A percentile compares a stretch with the other conserved stretches of the same genome.
Conservation (phyloP, 2,888 invertebrate genomes). For the Cataglyphis altisquamis region DNA sequence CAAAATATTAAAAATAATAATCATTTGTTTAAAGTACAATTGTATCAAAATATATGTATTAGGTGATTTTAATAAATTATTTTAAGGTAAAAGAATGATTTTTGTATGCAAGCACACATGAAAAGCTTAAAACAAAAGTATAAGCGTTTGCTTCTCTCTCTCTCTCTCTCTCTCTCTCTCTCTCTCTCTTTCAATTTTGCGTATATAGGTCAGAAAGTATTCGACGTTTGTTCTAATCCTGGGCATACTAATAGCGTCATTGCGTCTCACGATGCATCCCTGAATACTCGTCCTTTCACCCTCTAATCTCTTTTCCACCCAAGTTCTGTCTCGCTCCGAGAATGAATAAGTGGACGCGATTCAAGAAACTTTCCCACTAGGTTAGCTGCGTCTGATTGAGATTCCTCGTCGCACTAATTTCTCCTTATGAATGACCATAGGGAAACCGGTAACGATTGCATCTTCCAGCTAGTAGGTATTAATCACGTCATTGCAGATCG, state of each 20-base stretch:
- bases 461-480: slow-evolving; percentile 56
- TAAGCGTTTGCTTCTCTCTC: not conserved
- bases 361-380: slow-evolving; percentile 73
- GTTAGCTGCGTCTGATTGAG: slow-evolving; percentile 67
- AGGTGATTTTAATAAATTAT: slow-evolving; percentile 9
- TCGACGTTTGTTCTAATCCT: slow-evolving; percentile 36
- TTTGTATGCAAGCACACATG: not conserved
- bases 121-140: not conserved
- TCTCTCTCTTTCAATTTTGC: not conserved
- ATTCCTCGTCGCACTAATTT: slow-evolving; percentile 69
- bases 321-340: slow-evolving; percentile 66
- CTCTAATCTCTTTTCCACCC: slow-evolving; percentile 41
- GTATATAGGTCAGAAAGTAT: slow-evolving; percentile 13
- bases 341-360: slow-evolving; percentile 77
- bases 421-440: slow-evolving; percentile 57
- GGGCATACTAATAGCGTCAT: slow-evolving; percentile 29
- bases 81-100: not conserved
- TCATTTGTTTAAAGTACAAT: not conserved
- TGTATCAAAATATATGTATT: not conserved
- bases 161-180: too few species aligned
- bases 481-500: slow-evolving; percentile 55
- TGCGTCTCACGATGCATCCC: slow-evolving; percentile 48
- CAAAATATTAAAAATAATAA: not conserved
- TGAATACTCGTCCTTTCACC: slow-evolving; percentile 39
- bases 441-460: slow-evolving; percentile 60